Percentiles rank a stretch among this genome's conserved stretches.
Conservation (phyloP, 2,888 invertebrate genomes). For the Calameuta idolon region DNA sequence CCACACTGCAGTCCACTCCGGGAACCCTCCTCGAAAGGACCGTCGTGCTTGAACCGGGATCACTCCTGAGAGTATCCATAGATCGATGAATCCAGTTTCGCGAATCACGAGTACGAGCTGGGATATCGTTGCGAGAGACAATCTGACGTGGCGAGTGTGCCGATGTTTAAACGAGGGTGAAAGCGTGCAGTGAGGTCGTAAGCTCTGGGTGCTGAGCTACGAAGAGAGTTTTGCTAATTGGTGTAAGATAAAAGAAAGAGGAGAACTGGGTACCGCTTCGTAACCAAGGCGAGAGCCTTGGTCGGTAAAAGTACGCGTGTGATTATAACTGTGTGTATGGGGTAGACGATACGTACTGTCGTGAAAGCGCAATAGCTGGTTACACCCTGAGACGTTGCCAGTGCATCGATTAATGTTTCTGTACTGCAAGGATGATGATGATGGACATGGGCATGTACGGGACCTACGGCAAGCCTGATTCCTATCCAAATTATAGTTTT, state of each 20-base stretch:
- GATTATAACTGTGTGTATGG: background rate
- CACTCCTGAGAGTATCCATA: background rate
- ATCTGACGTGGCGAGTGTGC: background rate
- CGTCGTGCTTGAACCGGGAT: background rate
- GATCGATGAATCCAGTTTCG: background rate
- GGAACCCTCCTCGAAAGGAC: conserved; percentile 23
- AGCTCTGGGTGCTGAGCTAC: background rate
- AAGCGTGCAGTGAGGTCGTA: background rate
- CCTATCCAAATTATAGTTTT: conserved; percentile 61
- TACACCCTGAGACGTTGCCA: background rate
- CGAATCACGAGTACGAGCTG: background rate
- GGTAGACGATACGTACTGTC: background rate
- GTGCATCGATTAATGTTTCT: conserved; percentile 52
- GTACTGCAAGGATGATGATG: conserved; percentile 75
- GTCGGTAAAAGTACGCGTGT: background rate
- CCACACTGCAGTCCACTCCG: conserved; percentile 28
- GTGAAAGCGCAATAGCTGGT: background rate
- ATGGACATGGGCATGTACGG: conserved; percentile 87
- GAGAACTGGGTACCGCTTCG: background rate
- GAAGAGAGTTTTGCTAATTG: background rate
- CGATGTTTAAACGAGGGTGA: background rate
- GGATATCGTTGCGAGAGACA: background rate
- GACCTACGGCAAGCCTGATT: conserved; percentile 65
- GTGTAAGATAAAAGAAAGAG: background rate
- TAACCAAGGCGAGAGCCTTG: background rate